phyloP scores from a whole-genome alignment of 2,113 vertebrate genomes.

The Stictonetta naevosa region DNA sequence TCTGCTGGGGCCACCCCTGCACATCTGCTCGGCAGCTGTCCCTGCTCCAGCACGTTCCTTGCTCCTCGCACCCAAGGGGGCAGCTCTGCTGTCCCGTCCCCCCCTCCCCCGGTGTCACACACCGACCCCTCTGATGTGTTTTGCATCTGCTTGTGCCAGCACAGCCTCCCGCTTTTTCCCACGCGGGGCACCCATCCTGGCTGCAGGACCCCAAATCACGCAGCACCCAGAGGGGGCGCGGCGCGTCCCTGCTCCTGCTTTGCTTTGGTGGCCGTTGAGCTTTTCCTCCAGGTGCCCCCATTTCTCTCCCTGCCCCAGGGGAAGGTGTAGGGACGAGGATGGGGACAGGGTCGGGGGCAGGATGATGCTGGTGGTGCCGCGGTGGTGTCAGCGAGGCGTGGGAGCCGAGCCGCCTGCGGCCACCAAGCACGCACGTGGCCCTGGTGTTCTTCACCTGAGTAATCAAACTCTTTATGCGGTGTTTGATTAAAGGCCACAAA shows the following conservation, averaged over 20 bases:
- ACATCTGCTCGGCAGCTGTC: background rate
- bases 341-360: fast-evolving
- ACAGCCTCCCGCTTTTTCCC: background rate
- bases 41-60: background rate
- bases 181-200: background rate
- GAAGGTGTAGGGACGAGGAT: fast-evolving
- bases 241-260: background rate
- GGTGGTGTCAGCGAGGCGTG: fast-evolving
- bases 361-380: fast-evolving
- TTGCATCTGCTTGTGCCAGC: background rate
- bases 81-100: background rate
- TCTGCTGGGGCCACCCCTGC: too few species aligned
- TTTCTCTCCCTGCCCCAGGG: background rate
- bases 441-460: background rate
- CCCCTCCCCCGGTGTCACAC: too few species aligned
- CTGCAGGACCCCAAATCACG: too few species aligned
- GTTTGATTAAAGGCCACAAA: slow-evolving; percentile 52
- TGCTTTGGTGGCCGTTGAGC: background rate
- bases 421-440: fast-evolving
- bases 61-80: background rate
- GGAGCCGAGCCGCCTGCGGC: background rate
- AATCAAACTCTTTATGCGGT: background rate
- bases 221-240: too few species aligned
- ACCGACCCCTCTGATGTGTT: background rate
- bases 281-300: background rate